Conservation (phyloP, 2,888 invertebrate species). For the Phragmatobia fuliginosa region DNA sequence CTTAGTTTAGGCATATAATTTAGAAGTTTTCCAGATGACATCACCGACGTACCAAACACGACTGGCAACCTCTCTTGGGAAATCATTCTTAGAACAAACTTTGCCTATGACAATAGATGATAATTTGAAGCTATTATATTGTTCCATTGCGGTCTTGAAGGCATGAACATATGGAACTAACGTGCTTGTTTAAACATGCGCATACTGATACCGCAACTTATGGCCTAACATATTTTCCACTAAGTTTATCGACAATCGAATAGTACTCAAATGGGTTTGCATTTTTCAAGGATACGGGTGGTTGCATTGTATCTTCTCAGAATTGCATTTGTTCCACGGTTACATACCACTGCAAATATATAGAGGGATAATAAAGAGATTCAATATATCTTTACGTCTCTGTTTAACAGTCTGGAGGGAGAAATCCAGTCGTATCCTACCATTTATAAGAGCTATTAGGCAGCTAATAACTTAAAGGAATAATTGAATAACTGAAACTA, state of each 20-base stretch:
- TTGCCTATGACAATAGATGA: constrained; percentile 8
- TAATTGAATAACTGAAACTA: constrained; percentile 36
- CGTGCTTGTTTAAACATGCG: constrained; percentile 49
- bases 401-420: constrained; percentile 30
- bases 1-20: not conserved
- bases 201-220: constrained; percentile 65
- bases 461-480: constrained; percentile 38
- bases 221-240: constrained; percentile 57
- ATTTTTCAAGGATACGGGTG: constrained; percentile 66
- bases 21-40: not conserved
- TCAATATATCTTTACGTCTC: constrained; percentile 48
- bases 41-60: not conserved
- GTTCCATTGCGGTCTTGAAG: constrained; percentile 16
- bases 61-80: not conserved
- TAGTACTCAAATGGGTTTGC: constrained; percentile 59
- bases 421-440: constrained; percentile 27
- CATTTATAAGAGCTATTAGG: constrained; percentile 33
- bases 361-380: constrained; percentile 41
- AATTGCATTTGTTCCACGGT: constrained; percentile 58
- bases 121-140: constrained; percentile 11
- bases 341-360: constrained; percentile 53
- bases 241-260: constrained; percentile 58
- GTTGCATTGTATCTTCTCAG: constrained; percentile 60
- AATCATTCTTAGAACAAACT: constrained; percentile 7
- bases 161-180: constrained; percentile 32